Percentiles rank a stretch among this genome's conserved stretches.
phyloP scores from a whole-genome alignment of 2,888 invertebrate genomes.

The Strigamia maritima region DNA sequence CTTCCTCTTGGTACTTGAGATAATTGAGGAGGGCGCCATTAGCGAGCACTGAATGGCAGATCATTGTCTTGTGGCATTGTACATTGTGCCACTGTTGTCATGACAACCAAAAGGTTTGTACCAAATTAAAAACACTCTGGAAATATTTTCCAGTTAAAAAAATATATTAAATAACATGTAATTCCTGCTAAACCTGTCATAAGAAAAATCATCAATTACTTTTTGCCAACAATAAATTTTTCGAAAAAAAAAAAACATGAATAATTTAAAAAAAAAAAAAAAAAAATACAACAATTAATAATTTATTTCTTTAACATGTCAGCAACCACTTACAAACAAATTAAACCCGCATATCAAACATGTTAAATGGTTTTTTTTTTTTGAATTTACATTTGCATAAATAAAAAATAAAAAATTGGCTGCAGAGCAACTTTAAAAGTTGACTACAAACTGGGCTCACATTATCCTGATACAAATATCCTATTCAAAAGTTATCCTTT shows the following conservation, averaged over 20 bases:
- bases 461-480: constrained; percentile 10
- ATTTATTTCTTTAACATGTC: not conserved
- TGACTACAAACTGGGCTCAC: not conserved
- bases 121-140: not conserved
- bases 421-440: not conserved
- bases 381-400: not conserved
- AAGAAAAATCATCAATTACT: not conserved
- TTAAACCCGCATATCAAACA: not conserved
- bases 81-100: not conserved
- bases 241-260: not conserved
- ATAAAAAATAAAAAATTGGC: too few species aligned
- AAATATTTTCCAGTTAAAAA: not conserved
- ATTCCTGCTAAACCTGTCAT: not conserved
- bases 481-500: constrained; percentile 19
- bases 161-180: not conserved
- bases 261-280: too few species aligned
- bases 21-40: constrained; percentile 23
- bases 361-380: not conserved
- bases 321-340: not conserved
- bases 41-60: constrained; percentile 7
- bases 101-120: not conserved
- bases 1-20: constrained; percentile 7
- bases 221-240: not conserved
- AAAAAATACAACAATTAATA: not conserved
- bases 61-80: constrained; percentile 15